Conservation (phyloP, 2,888 invertebrate species). For the Dendrolimus houi region DNA sequence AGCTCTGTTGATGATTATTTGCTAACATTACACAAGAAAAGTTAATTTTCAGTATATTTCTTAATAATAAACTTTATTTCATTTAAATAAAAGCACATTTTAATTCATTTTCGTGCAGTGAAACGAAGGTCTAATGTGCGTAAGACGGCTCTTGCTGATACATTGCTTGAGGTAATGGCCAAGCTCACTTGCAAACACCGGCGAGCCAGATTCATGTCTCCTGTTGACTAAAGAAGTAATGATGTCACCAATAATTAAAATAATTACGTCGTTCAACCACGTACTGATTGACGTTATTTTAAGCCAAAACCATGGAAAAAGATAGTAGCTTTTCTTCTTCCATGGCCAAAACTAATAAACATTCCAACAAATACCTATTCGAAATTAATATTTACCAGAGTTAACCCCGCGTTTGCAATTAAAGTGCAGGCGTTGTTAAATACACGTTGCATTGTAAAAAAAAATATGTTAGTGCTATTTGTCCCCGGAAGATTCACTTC, state of each 20-base stretch:
- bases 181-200: constrained; percentile 61
- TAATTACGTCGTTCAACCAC: too few relatives aligned
- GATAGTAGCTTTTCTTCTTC: too few relatives aligned
- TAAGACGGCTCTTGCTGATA: constrained; percentile 45
- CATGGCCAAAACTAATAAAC: too few relatives aligned
- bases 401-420: too few relatives aligned
- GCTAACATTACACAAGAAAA: constrained; percentile 19
- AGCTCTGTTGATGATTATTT: constrained; percentile 44
- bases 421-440: too few relatives aligned
- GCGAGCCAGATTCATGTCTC: constrained; percentile 54
- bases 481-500: too few relatives aligned
- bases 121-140: constrained; percentile 38
- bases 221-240: constrained; percentile 45
- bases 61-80: constrained; percentile 4
- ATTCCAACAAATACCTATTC: too few relatives aligned
- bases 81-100: constrained; percentile 1
- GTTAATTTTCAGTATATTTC: neutral
- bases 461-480: too few relatives aligned
- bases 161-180: constrained; percentile 51
- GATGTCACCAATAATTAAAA: constrained; percentile 1
- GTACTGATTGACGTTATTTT: too few relatives aligned
- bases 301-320: too few relatives aligned
- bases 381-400: too few relatives aligned
- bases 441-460: too few relatives aligned
- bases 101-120: constrained; percentile 22